These are phyloP conservation scores for Drosophila navojoa DNA, from an alignment of 1,140 invertebrate species.

Conservation along the genomic window DNA sequence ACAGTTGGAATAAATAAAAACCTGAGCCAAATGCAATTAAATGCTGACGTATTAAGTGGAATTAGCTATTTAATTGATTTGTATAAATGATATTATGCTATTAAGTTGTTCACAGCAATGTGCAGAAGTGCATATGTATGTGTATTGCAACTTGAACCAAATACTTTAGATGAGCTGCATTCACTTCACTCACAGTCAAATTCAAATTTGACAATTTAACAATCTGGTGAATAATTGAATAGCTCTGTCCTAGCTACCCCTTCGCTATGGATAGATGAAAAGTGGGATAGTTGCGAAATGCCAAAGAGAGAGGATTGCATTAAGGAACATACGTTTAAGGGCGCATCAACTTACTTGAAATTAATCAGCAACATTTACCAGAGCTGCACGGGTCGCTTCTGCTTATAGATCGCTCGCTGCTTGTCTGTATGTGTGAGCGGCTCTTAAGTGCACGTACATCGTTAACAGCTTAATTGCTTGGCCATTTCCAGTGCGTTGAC, in stretches of 20 bases:
- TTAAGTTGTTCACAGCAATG: background rate
- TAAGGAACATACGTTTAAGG: conserved; percentile 37
- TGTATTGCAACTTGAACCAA: background rate
- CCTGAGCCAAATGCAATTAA: background rate
- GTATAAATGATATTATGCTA: background rate
- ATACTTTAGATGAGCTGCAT: background rate
- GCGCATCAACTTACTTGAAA: conserved; percentile 75
- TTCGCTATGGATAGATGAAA: background rate
- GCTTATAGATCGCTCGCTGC: conserved; percentile 46
- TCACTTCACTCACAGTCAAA: background rate
- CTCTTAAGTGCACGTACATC: conserved; percentile 72
- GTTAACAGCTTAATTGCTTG: conserved; percentile 80
- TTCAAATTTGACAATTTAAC: background rate
- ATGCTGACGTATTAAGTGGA: background rate
- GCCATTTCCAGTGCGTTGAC: conserved; percentile 67
- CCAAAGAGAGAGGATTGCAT: background rate
- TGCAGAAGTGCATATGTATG: background rate
- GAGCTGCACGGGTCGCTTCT: conserved; percentile 48
- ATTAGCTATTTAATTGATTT: background rate
- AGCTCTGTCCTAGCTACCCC: background rate
- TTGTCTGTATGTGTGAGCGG: conserved; percentile 20
- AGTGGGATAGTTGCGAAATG: background rate
- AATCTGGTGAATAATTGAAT: too few relatives aligned
- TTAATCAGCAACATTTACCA: conserved; percentile 71
- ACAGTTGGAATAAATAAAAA: background rate